Evolutionary conservation across 1,140 invertebrate genomes (phyloP), one percentile per base, ranked within the genome.

Genomic region (Bombus haemorrhoidalis): DNA sequence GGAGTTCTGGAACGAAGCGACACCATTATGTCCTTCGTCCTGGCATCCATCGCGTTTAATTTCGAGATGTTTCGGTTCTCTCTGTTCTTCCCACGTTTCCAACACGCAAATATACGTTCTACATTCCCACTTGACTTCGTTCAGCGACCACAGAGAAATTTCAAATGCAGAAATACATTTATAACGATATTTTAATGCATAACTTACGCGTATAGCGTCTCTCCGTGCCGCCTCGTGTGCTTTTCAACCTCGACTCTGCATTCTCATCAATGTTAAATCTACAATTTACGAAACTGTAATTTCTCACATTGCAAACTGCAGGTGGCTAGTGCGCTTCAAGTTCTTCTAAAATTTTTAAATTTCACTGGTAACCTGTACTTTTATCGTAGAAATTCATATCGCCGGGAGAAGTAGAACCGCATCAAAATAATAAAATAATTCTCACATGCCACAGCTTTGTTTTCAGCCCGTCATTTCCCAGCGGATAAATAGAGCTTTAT

Each of bases 21-120:
- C 75, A 41, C 57, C 28, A 59, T 78, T 64, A 32, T n/a, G 76
- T 78, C 39, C 74, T 76, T 64, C 76, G 59, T 43, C 57, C 53
- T 78, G 37, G 39, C 59, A 10, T 32, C 15, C 39, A 12, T 66
- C 39, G 37, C 10, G 76, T n/a, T 78, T 66, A 43, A 78, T 78
- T 78, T 43, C 39, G 2, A 64, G 76, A 43, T 15, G 39, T 34
- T 62, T 39, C 57, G 8, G 28, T 15, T 41, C 34, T 12, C 75
- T 32, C 57, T 62, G 37, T 77, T 41, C 75, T 62, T 77, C 39
- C 53, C 8, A 10, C 34, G 57, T 28, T 77, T 76, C 74, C 53
- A 34, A 3, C 34, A 25, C 47, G 53, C 53, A 22, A 62, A n/a
- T n/a, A 13, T n/a, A 62, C 59, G 12, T 62, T n/a, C 59, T 18